These are phyloP conservation scores for Tetramorium bicarinatum DNA, from an alignment of 2,888 invertebrate genomes.

Conservation along the genomic window DNA sequence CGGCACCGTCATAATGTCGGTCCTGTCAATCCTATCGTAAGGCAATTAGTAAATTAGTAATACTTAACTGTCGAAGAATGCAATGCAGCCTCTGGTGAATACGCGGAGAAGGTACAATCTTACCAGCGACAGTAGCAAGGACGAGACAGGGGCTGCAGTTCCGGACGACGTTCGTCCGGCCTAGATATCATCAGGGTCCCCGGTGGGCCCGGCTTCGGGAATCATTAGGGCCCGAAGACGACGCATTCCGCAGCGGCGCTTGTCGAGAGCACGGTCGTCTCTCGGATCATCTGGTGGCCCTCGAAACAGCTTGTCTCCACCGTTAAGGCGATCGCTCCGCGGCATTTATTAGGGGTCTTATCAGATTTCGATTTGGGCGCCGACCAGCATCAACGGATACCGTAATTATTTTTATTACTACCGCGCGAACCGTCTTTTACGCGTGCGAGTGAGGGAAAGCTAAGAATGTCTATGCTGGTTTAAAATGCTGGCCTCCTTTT, in stretches of 20 bases:
- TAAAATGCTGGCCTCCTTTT: not conserved
- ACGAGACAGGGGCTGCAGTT: constrained; percentile 51
- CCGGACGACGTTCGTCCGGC: constrained; percentile 69
- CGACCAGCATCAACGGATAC: constrained; percentile 73
- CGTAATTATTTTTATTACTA: constrained; percentile 79
- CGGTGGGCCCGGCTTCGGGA: constrained; percentile 75
- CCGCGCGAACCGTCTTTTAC: constrained; percentile 59
- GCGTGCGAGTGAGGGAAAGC: constrained; percentile 26
- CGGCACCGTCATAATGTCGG: constrained; percentile 29
- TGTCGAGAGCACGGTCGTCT: constrained; percentile 56
- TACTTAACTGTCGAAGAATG: constrained; percentile 66
- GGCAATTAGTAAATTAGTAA: constrained; percentile 72
- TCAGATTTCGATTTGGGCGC: constrained; percentile 77
- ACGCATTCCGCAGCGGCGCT: constrained; percentile 72
- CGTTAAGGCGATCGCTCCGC: constrained; percentile 64
- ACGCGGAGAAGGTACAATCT: constrained; percentile 32
- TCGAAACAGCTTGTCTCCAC: constrained; percentile 64
- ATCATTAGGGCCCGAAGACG: constrained; percentile 77
- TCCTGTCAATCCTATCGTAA: constrained; percentile 62
- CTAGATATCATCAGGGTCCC: constrained; percentile 79
- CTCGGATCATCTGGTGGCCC: constrained; percentile 71
- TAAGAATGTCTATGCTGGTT: not conserved
- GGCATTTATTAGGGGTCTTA: constrained; percentile 76
- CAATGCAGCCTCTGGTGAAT: constrained; percentile 38
- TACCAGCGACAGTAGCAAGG: constrained; percentile 64